Percentiles rank a stretch among this genome's conserved stretches.
Conservation (phyloP, 37 sponge, comb jelly and placozoan genomes). For the Tethya wilhelma region DNA sequence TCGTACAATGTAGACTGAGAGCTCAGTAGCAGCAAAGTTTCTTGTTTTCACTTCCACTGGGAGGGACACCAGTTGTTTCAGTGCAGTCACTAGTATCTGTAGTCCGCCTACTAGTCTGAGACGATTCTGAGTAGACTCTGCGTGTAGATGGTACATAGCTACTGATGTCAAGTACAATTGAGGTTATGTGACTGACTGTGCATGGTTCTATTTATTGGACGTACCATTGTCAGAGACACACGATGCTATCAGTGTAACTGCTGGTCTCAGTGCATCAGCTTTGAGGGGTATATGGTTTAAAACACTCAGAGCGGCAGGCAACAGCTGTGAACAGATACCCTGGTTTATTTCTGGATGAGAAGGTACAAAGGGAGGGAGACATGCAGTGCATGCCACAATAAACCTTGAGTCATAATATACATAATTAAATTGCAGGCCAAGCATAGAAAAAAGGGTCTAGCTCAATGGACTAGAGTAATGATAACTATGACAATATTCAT, state of each 20-base stretch:
- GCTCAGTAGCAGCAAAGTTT: background rate
- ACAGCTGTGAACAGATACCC: constrained; percentile 1
- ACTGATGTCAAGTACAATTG: too few species aligned
- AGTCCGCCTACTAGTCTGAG: constrained; percentile 32
- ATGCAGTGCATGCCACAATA: too few species aligned
- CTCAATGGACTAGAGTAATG: too few species aligned
- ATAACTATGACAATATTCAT: too few species aligned
- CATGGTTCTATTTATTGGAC: too few species aligned
- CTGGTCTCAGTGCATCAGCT: constrained; percentile 8
- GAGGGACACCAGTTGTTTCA: background rate
- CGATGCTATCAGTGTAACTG: constrained; percentile 29
- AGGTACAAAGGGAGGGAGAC: background rate
- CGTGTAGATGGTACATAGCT: background rate
- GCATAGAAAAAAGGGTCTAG: too few species aligned
- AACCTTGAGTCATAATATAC: too few species aligned
- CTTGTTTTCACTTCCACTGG: background rate
- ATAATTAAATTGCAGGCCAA: too few species aligned
- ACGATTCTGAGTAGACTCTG: constrained; percentile 24
- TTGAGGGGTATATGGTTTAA: background rate
- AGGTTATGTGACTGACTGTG: too few species aligned
- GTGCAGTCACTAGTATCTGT: background rate
- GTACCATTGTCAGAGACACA: constrained; percentile 52
- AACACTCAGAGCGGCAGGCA: constrained; percentile 47
- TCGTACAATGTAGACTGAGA: constrained; percentile 9
- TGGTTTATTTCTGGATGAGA: constrained; percentile 38